These are phyloP conservation scores for Eumeta japonica DNA, from an alignment of 1,140 invertebrate genomes.

Conservation along the genomic window DNA sequence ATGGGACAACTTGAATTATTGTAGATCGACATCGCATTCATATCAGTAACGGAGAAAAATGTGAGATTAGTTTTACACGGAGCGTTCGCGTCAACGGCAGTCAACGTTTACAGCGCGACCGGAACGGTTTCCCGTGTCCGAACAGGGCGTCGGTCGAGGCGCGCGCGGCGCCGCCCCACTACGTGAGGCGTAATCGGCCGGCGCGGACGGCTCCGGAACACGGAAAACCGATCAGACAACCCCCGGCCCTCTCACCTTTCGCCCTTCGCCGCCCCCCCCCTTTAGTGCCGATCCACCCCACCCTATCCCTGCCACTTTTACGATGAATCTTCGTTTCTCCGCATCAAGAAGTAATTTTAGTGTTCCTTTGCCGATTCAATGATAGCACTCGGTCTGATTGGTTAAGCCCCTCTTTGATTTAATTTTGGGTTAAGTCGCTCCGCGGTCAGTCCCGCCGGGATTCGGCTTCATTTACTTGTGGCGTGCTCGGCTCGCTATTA, in stretches of 20 bases:
- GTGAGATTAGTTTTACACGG: too few species aligned
- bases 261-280: constrained; percentile 13
- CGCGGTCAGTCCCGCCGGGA: constrained; percentile 37
- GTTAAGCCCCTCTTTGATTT: constrained; percentile 56
- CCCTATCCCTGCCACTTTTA: constrained; percentile 45
- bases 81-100: too few species aligned
- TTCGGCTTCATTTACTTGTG: constrained; percentile 26
- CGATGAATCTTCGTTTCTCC: constrained; percentile 58
- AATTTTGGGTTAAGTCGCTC: constrained; percentile 53
- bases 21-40: too few species aligned
- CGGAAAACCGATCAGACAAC: constrained; percentile 55
- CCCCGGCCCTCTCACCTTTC: constrained; percentile 21
- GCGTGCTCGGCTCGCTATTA: too few species aligned
- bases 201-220: constrained; percentile 45
- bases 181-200: constrained; percentile 47
- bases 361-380: constrained; percentile 56
- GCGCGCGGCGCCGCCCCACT: constrained; percentile 24
- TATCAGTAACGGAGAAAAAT: too few species aligned
- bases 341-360: constrained; percentile 58
- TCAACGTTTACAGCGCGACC: constrained; percentile 45
- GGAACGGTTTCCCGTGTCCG: constrained; percentile 54
- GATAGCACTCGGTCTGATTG: constrained; percentile 56
- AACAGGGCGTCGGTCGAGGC: constrained; percentile 38
- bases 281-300: too few species aligned
- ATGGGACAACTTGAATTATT: too few species aligned